A percentile compares a stretch with the other conserved stretches of the same genome.
Evolutionary conservation across 2,113 vertebrate species (phyloP).

Genomic region (Strigops habroptila): DNA sequence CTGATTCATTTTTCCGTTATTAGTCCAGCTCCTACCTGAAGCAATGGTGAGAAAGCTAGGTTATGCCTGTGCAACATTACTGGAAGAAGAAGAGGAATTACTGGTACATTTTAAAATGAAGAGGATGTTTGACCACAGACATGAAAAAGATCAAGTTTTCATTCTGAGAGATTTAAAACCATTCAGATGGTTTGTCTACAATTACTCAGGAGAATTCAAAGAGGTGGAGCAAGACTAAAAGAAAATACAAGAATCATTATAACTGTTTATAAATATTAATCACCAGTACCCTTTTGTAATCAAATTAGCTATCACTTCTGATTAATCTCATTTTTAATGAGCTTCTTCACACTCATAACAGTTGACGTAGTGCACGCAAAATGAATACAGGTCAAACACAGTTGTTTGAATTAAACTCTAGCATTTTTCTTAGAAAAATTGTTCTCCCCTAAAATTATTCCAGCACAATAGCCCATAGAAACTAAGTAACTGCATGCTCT

Average conservation of each 20-base stretch:
- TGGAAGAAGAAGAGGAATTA: not conserved
- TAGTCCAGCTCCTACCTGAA: not conserved
- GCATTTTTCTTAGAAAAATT: not conserved
- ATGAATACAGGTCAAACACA: not conserved
- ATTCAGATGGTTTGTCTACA: not conserved
- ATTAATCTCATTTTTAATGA: not conserved
- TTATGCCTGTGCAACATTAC: not conserved
- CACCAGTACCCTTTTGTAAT: not conserved
- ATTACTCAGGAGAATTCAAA: not conserved
- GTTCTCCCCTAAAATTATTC: not conserved
- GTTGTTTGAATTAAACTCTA: not conserved
- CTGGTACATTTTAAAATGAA: not conserved
- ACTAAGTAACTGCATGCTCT: conserved; percentile 68
- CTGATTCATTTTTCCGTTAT: not conserved
- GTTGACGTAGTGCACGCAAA: not conserved
- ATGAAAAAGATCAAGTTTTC: not conserved
- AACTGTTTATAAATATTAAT: not conserved
- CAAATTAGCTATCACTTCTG: not conserved
- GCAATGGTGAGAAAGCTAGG: not conserved
- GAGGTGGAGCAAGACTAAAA: not conserved
- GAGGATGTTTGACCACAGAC: not conserved
- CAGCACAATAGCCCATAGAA: conserved; percentile 30
- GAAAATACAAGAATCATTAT: not conserved
- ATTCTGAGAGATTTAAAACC: not conserved
- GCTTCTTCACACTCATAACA: not conserved